Conservation (phyloP, 2,797 vertebrate genomes). For the Ataeniobius toweri region DNA sequence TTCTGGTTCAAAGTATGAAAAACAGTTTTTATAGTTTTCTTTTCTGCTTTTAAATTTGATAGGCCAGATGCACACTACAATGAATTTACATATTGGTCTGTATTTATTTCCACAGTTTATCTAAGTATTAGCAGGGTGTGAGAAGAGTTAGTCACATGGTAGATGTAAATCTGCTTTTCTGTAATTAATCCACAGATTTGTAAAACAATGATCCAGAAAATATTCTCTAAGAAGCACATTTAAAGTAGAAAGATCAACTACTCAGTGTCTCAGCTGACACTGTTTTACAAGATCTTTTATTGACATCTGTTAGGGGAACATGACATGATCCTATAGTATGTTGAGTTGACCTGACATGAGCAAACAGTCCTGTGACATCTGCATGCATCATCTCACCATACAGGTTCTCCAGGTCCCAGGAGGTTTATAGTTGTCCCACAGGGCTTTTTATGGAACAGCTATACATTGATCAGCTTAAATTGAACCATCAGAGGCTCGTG, state of each 20-base stretch:
- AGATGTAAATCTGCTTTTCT: not conserved
- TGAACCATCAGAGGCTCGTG: too few relatives aligned
- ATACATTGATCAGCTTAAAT: too few relatives aligned
- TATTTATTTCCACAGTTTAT: not conserved
- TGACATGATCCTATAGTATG: not conserved
- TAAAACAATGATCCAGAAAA: not conserved
- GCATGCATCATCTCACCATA: not conserved
- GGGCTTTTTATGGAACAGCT: too few relatives aligned
- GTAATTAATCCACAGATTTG: not conserved
- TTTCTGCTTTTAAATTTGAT: not conserved
- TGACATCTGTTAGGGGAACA: not conserved
- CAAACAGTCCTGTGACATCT: not conserved
- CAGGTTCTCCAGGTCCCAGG: not conserved
- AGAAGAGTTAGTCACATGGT: not conserved
- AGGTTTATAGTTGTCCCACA: not conserved
- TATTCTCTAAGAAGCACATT: not conserved
- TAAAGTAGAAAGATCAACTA: not conserved
- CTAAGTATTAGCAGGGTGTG: not conserved
- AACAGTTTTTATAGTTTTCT: not conserved
- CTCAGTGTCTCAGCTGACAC: not conserved
- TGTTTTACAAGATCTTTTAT: not conserved
- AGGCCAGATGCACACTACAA: not conserved
- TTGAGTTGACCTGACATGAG: not conserved
- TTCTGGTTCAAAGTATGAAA: not conserved
- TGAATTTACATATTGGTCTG: not conserved